Evolutionary conservation across 2,888 invertebrate species (phyloP).

Genomic region (Glyphotaelius pellucidus): DNA sequence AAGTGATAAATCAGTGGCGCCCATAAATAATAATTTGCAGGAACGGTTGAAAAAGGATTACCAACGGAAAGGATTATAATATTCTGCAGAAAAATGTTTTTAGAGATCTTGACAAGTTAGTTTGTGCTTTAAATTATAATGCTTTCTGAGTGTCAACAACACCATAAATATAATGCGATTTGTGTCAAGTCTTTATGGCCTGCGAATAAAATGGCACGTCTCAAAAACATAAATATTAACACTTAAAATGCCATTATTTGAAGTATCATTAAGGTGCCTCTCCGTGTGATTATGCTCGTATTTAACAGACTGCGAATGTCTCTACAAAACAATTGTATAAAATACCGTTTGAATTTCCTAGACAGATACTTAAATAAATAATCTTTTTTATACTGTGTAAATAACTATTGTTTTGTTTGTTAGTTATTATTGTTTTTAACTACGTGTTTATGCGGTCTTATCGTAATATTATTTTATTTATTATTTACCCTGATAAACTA

Average conservation of each 20-base stretch:
- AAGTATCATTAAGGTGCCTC: background rate
- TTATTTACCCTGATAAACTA: background rate
- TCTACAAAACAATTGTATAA: background rate
- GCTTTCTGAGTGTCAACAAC: background rate
- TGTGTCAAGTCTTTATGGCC: background rate
- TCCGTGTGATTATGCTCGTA: background rate
- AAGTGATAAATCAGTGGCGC: background rate
- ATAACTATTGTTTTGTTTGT: background rate
- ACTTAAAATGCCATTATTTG: background rate
- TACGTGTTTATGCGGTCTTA: background rate
- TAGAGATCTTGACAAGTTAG: background rate
- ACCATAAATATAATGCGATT: background rate
- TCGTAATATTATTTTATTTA: background rate
- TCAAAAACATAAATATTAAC: background rate
- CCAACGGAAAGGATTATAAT: background rate
- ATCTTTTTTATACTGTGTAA: background rate
- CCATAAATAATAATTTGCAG: background rate
- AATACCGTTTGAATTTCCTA: background rate
- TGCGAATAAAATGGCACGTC: background rate
- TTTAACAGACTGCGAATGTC: background rate
- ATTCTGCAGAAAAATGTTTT: background rate
- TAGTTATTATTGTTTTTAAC: background rate
- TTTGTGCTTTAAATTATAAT: background rate
- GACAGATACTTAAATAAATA: background rate
- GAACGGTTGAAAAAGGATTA: background rate